A percentile compares a stretch with the other conserved stretches of the same genome.
Conservation (phyloP, 2,888 invertebrate species). For the Lasioglossum calceatum region DNA sequence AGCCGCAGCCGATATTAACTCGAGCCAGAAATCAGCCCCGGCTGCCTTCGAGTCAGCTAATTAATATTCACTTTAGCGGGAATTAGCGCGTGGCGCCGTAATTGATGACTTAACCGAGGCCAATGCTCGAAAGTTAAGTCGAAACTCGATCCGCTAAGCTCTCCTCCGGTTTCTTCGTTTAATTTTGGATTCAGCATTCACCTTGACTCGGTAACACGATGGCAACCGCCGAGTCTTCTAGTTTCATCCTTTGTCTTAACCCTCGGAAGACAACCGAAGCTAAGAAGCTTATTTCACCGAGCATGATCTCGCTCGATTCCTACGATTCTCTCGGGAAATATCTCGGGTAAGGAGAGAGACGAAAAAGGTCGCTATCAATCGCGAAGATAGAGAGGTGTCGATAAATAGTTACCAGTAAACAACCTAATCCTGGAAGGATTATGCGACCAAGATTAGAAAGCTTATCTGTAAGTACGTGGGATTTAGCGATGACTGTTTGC, state of each 20-base stretch:
- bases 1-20: conserved; percentile 52
- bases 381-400: not conserved
- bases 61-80: conserved; percentile 56
- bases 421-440: not conserved
- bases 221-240: not conserved
- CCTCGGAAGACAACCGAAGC: not conserved
- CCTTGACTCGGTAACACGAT: not conserved
- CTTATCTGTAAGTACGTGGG: not conserved
- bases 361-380: not conserved
- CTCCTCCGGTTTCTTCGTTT: conserved; percentile 35
- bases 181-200: conserved; percentile 26
- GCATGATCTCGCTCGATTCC: not conserved
- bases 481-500: not conserved
- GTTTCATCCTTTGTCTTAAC: not conserved
- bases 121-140: conserved; percentile 43
- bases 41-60: conserved; percentile 44
- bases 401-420: not conserved
- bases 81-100: conserved; percentile 52
- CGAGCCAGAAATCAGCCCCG: conserved; percentile 37
- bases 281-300: not conserved
- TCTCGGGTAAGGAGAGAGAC: not conserved
- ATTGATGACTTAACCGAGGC: conserved; percentile 58
- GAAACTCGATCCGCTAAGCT: conserved; percentile 35
- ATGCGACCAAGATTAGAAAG: not conserved
- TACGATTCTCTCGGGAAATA: not conserved